These are phyloP conservation scores for Caprella mutica DNA, from an alignment of 2,888 invertebrate genomes.

Conservation along the genomic window DNA sequence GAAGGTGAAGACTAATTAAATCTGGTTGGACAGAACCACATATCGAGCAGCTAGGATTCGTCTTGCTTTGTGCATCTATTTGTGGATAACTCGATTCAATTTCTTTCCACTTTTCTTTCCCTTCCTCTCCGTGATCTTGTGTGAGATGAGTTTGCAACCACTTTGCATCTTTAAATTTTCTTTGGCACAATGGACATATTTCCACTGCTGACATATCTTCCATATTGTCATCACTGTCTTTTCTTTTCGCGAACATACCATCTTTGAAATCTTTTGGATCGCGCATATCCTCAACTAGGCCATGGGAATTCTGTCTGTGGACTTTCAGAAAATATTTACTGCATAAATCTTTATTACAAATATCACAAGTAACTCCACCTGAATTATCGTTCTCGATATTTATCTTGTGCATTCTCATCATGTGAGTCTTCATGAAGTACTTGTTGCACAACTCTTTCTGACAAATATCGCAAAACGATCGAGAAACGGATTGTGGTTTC, in stretches of 20 bases:
- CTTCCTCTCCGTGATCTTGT: constrained; percentile 66
- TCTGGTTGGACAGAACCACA: constrained; percentile 41
- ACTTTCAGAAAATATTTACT: constrained; percentile 95
- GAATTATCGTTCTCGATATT: constrained; percentile 85
- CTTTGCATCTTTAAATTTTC: constrained; percentile 74
- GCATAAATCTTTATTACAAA: constrained; percentile 95
- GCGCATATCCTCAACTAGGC: constrained; percentile 40
- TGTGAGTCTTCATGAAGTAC: constrained; percentile 98
- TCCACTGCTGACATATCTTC: constrained; percentile 41
- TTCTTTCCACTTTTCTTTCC: constrained; percentile 52
- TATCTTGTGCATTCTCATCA: constrained; percentile 96
- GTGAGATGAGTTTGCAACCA: constrained; percentile 77
- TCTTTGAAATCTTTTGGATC: constrained; percentile 19
- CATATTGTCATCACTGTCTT: constrained; percentile 9
- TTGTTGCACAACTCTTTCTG: constrained; percentile 99
- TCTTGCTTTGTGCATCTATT: constrained; percentile 39
- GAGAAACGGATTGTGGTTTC: constrained; percentile 37
- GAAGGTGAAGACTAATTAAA: constrained; percentile 40
- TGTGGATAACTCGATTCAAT: constrained; percentile 41
- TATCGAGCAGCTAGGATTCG: constrained; percentile 39
- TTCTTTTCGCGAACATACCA: background rate
- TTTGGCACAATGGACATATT: constrained; percentile 71
- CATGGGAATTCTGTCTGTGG: constrained; percentile 96
- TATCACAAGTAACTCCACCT: constrained; percentile 88
- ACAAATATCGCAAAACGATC: constrained; percentile 89